Evolutionary conservation across 2,888 invertebrate species (phyloP), one percentile per base, ranked within the genome.

Genomic region (Folsomia candida): DNA sequence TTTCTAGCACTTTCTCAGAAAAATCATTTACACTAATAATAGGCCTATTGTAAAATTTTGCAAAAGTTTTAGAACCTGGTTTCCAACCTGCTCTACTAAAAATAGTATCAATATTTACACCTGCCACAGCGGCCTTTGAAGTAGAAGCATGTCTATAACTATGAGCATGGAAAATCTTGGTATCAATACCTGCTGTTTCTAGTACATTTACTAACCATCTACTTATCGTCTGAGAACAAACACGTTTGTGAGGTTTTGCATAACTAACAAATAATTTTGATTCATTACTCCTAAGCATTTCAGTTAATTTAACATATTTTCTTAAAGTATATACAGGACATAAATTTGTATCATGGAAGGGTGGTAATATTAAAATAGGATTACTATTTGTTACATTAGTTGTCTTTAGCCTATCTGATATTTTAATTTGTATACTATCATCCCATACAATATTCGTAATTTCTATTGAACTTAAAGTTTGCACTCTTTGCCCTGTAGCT

Each of bases 151-250:
- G n/a, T n/a, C n/a, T n/a, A n/a, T n/a, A n/a, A n/a, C n/a, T n/a
- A n/a, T n/a, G n/a, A n/a, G n/a, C n/a, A n/a, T n/a, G n/a, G n/a
- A n/a, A n/a, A n/a, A 67, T 29, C 1, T 0, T 47, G 0, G 57
- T 61, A 27, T 70, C 61, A 24, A 70, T 28, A 1, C 66, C 66
- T 28, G 70, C n/a, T 2, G 1, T 6, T 1, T 24, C 6, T 20
- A 70, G 29, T 14, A 70, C 28, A 20, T 28, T 9, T n/a, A 22
- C 25, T 0, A 70, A 28, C 70, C 70, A 70, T 51, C 54, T 58
- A 29, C 67, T 61, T 22, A 70, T 54, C 1, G 74, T 74, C n/a
- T 71, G 67, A 14, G 69, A 11, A 0, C 29, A 57, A 11, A 71
- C 71, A 22, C 25, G n/a, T 1, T 60, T 61, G 58, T 71, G 27